phyloP scores from a whole-genome alignment of 2,888 invertebrate genomes.

The Lasioglossum calceatum region DNA sequence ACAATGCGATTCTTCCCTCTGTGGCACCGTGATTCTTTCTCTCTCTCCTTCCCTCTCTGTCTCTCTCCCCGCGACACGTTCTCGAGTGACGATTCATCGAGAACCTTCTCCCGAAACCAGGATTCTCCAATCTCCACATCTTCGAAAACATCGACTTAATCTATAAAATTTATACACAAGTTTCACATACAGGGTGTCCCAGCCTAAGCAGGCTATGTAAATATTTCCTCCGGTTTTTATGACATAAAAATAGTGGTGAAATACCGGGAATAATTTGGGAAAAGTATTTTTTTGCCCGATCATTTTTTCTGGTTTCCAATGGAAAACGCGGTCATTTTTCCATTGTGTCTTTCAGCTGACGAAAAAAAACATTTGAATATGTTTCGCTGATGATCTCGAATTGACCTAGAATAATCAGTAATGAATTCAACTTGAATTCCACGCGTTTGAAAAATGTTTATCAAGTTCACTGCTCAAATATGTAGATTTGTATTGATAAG shows the following conservation, averaged over 20 bases:
- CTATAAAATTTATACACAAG: not conserved
- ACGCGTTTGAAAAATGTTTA: no score
- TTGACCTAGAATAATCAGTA: no score
- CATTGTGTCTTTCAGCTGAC: no score
- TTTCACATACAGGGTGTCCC: not conserved
- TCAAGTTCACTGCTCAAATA: no score
- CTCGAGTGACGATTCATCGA: constrained; percentile 5
- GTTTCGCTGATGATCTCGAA: no score
- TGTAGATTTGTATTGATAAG: no score
- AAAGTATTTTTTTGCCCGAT: not conserved
- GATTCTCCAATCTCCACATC: not conserved
- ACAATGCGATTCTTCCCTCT: constrained; percentile 72
- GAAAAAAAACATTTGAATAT: no score
- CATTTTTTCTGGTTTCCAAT: not conserved
- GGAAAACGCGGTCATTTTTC: not conserved
- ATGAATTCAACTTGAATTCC: no score
- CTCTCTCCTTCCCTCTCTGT: no score
- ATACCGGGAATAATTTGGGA: not conserved
- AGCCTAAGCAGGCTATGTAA: not conserved
- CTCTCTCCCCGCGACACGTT: not conserved
- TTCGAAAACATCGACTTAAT: not conserved
- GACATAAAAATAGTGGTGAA: not conserved
- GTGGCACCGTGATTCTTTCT: constrained; percentile 2
- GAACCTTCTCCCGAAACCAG: not conserved
- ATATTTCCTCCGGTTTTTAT: not conserved